Evolutionary conservation across 2,113 vertebrate species (phyloP).

Genomic region (Seriola quinqueradiata): DNA sequence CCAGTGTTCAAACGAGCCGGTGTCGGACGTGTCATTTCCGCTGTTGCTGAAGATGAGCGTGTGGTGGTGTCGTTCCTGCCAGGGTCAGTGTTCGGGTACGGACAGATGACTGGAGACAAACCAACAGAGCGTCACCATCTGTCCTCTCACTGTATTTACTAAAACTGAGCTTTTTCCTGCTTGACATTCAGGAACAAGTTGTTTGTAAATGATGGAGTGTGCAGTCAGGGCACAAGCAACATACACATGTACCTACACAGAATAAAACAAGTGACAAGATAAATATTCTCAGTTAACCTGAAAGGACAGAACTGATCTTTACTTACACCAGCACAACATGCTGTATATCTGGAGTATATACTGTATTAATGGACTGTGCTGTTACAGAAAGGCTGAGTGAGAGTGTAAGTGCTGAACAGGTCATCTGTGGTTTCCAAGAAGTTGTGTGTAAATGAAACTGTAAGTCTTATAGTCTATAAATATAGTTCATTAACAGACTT

Average conservation of each 20-base stretch:
- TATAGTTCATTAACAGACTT: no score
- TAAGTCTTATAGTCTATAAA: no score
- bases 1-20: constrained; percentile 85
- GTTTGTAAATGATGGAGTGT: neutral
- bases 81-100: constrained; percentile 74
- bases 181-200: neutral
- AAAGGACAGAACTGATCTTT: neutral
- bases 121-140: neutral
- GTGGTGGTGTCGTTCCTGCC: constrained; percentile 47
- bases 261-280: no score
- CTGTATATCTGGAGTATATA: no score
- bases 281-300: neutral
- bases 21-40: constrained; percentile 59
- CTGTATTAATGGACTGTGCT: no score
- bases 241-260: neutral
- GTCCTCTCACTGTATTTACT: neutral
- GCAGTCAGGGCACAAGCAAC: neutral
- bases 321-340: neutral
- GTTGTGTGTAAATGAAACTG: no score
- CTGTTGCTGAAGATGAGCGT: constrained; percentile 45
- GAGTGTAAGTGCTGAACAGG: no score
- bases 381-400: no score
- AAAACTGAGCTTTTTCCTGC: no score
- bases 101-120: constrained; percentile 90
- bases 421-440: no score